Evolutionary conservation across 2,888 invertebrate genomes (phyloP).

Genomic region (Aplocera efformata): DNA sequence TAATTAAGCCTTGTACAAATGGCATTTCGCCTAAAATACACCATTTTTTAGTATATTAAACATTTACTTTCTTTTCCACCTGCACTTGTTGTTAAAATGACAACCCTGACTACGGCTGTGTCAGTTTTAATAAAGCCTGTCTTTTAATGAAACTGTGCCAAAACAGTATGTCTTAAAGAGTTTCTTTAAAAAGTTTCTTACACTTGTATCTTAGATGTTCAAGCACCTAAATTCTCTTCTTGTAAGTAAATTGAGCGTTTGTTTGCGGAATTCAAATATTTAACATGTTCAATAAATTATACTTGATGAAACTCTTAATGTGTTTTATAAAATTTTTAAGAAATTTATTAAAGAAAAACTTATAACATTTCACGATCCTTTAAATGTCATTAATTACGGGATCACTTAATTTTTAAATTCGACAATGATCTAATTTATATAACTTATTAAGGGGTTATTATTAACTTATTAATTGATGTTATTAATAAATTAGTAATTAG

Average conservation of each 20-base stretch:
- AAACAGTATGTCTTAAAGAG: slow-evolving; percentile 28
- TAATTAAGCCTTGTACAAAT: no score
- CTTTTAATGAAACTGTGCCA: slow-evolving; percentile 32
- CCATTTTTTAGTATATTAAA: no score
- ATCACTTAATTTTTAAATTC: no score
- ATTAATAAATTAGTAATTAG: no score
- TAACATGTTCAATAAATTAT: no score
- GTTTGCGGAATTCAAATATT: slow-evolving; percentile 32
- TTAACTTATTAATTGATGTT: no score
- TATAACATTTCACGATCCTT: no score
- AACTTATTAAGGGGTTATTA: no score
- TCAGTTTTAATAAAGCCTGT: slow-evolving; percentile 16
- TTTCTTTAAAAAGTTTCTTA: slow-evolving; percentile 39
- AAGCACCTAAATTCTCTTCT: slow-evolving; percentile 44
- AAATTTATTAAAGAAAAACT: background rate
- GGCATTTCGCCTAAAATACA: no score
- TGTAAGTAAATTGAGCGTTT: slow-evolving; percentile 40
- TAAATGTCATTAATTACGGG: no score
- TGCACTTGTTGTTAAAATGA: background rate
- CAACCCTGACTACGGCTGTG: slow-evolving; percentile 11
- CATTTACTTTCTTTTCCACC: background rate
- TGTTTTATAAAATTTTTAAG: background rate
- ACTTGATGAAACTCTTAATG: no score
- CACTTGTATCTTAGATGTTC: slow-evolving; percentile 20
- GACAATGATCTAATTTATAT: no score